Evolutionary conservation across 2,797 vertebrate genomes (phyloP).

Genomic region (Oryzias dopingdopingensis): DNA sequence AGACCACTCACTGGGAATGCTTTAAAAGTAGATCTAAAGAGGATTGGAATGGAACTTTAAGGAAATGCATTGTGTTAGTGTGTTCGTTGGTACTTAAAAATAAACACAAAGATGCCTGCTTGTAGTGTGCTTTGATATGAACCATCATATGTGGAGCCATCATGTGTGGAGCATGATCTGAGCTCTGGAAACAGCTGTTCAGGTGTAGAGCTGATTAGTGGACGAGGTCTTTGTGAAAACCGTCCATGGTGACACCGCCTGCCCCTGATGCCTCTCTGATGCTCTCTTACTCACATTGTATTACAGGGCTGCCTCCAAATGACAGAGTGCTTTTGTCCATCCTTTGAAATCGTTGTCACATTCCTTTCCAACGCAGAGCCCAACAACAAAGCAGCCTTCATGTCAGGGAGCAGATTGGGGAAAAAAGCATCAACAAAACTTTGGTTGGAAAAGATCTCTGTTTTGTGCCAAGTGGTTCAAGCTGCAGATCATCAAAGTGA

Average conservation of each 20-base stretch:
- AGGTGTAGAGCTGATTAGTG: conserved; percentile 70
- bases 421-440: conserved; percentile 69
- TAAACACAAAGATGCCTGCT: no score
- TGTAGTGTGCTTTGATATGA: no score
- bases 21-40: no score
- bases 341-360: conserved; percentile 80
- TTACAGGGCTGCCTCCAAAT: conserved; percentile 81
- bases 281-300: conserved; percentile 49
- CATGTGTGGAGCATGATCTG: conserved; percentile 21
- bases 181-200: conserved; percentile 70
- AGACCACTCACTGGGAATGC: no score
- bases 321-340: conserved; percentile 82
- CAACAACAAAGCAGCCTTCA: conserved; percentile 81
- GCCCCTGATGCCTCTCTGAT: not conserved
- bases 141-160: no score
- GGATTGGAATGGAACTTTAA: no score
- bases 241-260: not conserved
- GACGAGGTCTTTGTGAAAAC: conserved; percentile 50
- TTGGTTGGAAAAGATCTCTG: conserved; percentile 58
- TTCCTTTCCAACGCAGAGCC: conserved; percentile 80
- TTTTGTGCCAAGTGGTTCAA: conserved; percentile 64
- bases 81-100: no score
- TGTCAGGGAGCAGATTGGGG: conserved; percentile 69
- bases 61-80: no score
- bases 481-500: conserved; percentile 53